Evolutionary conservation across 2,113 vertebrate species (phyloP).

Genomic region (Rafetus swinhoei): DNA sequence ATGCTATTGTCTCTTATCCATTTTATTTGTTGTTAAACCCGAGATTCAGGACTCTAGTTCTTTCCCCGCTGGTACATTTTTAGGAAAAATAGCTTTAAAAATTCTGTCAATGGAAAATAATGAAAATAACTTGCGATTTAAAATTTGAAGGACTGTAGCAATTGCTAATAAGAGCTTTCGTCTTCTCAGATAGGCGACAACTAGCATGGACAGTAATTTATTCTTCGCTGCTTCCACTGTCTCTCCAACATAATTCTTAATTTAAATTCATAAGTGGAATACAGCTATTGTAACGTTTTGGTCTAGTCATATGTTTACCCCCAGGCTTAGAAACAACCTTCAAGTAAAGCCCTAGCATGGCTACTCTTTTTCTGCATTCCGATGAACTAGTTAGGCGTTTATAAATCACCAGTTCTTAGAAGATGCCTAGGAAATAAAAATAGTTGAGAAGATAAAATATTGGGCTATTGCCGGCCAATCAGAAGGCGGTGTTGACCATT

Average conservation of each 20-base stretch:
- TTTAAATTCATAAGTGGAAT: not conserved
- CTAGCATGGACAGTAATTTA: not conserved
- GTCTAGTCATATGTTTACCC: rapidly evolving
- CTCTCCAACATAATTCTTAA: not conserved
- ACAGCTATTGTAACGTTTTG: not conserved
- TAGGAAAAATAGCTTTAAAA: not conserved
- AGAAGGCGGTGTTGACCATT: not conserved
- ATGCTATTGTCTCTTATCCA: not conserved
- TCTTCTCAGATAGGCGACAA: not conserved
- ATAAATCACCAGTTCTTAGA: not conserved
- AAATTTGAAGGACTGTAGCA: not conserved
- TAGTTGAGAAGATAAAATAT: not conserved
- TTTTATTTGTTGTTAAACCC: not conserved
- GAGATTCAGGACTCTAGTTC: not conserved
- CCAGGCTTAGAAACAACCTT: not conserved
- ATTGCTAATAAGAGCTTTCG: not conserved
- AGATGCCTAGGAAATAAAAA: not conserved
- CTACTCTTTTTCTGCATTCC: rapidly evolving
- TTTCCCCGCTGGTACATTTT: not conserved
- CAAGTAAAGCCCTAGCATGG: not conserved
- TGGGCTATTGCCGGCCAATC: not conserved
- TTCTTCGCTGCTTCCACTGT: not conserved
- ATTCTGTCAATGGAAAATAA: rapidly evolving
- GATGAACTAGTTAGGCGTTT: too few relatives aligned
- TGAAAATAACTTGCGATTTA: not conserved